phyloP scores from a whole-genome alignment of 2,888 invertebrate species.

The Cyclophora albipunctata region DNA sequence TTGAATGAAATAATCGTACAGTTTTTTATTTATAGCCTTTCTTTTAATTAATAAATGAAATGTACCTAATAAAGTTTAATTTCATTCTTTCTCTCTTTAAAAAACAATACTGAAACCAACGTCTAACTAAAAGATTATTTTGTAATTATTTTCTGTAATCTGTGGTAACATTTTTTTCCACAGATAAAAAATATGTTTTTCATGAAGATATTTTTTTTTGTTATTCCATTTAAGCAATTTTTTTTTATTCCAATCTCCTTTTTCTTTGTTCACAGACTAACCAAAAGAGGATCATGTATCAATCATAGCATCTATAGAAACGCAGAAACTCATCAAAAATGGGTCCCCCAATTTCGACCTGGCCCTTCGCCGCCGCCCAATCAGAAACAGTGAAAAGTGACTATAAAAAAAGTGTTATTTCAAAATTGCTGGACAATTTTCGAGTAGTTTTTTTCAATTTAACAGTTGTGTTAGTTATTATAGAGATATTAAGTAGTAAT shows the following conservation, averaged over 20 bases:
- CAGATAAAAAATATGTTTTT: no score
- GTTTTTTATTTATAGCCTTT: no score
- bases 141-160: background rate
- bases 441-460: slow-evolving; percentile 48
- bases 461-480: slow-evolving; percentile 42
- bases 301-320: slow-evolving; percentile 1
- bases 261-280: background rate
- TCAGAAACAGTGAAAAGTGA: slow-evolving; percentile 17
- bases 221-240: background rate
- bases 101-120: no score
- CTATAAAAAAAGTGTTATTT: slow-evolving; percentile 32
- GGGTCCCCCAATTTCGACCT: background rate
- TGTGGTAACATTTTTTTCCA: background rate
- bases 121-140: no score
- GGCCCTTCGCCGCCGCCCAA: slow-evolving; percentile 16
- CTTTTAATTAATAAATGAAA: no score
- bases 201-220: background rate
- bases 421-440: slow-evolving; percentile 36
- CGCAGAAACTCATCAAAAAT: background rate
- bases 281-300: slow-evolving; percentile 5
- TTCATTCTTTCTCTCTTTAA: no score
- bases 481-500: slow-evolving; percentile 47
- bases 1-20: no score
- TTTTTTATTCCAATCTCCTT: background rate
- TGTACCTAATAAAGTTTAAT: no score